Percentiles rank a stretch among this genome's conserved stretches.
Conservation (phyloP, 2,113 vertebrate species). For the Xenus cinereus region DNA sequence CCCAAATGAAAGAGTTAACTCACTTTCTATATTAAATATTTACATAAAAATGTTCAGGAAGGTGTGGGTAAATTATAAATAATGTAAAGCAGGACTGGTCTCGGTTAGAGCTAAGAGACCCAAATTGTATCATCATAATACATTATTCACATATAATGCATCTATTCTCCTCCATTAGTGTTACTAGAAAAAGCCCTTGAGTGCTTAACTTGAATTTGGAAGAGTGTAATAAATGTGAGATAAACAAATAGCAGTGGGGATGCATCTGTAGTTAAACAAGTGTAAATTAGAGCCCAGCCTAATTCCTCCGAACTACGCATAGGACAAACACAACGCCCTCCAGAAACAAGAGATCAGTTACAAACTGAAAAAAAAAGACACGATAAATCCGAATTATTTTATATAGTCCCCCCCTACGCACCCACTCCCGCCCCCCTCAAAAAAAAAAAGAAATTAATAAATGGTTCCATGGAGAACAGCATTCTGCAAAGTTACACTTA, state of each 20-base stretch:
- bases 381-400: background rate
- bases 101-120: slow-evolving; percentile 89
- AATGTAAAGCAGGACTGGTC: slow-evolving; percentile 92
- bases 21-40: slow-evolving; percentile 93
- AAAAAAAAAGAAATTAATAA: background rate
- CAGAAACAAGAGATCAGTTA: slow-evolving; percentile 42
- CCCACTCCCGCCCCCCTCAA: accelerated
- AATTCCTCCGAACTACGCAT: slow-evolving; percentile 49
- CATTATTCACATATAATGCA: slow-evolving; percentile 99
- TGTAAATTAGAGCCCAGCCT: slow-evolving; percentile 76
- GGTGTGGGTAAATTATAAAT: slow-evolving; percentile 99
- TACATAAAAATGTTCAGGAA: slow-evolving; percentile 94
- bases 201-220: slow-evolving; percentile 82
- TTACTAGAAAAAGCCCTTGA: slow-evolving; percentile 80
- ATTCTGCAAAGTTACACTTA: background rate
- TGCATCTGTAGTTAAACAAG: slow-evolving; percentile 81
- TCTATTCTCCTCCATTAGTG: slow-evolving; percentile 88
- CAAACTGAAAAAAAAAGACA: background rate
- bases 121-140: slow-evolving; percentile 95
- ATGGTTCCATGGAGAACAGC: background rate
- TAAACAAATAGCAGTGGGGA: slow-evolving; percentile 79
- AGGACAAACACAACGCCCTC: background rate
- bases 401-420: background rate
- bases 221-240: slow-evolving; percentile 79
- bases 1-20: slow-evolving; percentile 79